These are phyloP conservation scores for Gastracanthus pulcherrimus DNA, from an alignment of 2,888 invertebrate species.

Conservation along the genomic window DNA sequence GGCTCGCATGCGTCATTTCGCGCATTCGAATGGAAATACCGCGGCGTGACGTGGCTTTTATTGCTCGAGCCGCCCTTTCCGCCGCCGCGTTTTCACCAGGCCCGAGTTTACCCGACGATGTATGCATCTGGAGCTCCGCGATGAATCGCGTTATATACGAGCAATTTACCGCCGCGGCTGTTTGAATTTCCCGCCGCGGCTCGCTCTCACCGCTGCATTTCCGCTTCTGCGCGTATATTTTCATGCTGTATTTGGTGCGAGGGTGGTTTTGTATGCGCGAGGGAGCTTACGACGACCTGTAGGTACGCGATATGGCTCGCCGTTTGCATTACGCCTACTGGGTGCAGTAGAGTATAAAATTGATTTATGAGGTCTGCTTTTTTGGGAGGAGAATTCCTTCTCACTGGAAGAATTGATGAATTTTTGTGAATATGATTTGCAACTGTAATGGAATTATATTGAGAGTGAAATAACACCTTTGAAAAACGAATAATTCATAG, in stretches of 20 bases:
- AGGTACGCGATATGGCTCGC: no score
- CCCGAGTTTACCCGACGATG: background rate
- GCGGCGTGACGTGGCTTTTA: background rate
- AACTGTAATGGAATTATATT: background rate
- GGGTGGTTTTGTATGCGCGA: no score
- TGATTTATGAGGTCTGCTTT: background rate
- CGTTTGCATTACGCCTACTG: no score
- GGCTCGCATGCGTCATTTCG: conserved; percentile 1
- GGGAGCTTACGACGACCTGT: no score
- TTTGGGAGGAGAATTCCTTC: no score
- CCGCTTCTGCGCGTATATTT: no score
- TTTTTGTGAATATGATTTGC: no score
- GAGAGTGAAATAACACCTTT: background rate
- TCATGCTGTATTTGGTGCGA: no score
- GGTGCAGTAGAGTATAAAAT: no score
- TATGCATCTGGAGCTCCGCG: background rate
- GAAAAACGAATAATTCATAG: no score
- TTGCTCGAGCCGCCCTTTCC: background rate
- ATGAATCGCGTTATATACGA: background rate
- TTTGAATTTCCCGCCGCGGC: background rate
- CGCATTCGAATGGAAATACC: background rate
- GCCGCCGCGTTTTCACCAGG: background rate
- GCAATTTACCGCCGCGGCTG: background rate
- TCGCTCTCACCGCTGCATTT: no score
- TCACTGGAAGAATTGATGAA: background rate